Base-by-base conservation (phyloP, 2,888 invertebrate genomes). In the Trisateles emortualis region DNA sequence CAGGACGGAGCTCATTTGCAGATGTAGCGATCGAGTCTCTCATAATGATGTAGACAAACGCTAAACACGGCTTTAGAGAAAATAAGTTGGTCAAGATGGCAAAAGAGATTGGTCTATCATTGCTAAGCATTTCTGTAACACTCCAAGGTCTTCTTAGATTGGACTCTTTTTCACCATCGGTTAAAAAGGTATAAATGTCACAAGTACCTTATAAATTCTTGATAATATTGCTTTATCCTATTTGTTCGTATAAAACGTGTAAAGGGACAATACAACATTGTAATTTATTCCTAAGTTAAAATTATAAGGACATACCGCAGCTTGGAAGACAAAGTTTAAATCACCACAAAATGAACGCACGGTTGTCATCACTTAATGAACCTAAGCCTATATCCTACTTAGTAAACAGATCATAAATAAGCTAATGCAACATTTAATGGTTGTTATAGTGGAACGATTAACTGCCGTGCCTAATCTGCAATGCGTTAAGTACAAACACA, bases 391-490 rank as follows among this genome's bases (percentile, higher is more conserved):
- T 47, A 42, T 38, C 32, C 33, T 33, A 49, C 44, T 59, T 64
- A 64, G 64, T 68, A 59, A 69, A 61, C 61, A 61, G 42, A 56
- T 45, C 67, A 64, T 70, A 70, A 67, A 70, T 70, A 61, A 67
- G 51, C 55, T 62, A 68, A 71, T 59, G 56, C 62, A 66, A 55
- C 75, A 68, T 75, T 72, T 68, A 74, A 72, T 72, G 66, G 64
- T 65, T 74, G 69, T 74, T 74, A 72, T 75, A 78, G 72, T 68
- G 68, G 68, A 62, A 68, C 64, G 59, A 83, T 83, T 83, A 83
- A 79, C 77, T 72, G 75, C 72, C 76, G 81, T 78, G 79, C 76
- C 80, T 83, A 83, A 87, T 82, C 78, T 80, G 76, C 76, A 79
- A 79, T 61, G 67, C 64, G 80, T 78, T 78, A 79, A 80, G 79